Percentiles rank a stretch among this genome's conserved stretches.
Conservation (phyloP, 2,797 vertebrate genomes). For the Varecia variegata region DNA sequence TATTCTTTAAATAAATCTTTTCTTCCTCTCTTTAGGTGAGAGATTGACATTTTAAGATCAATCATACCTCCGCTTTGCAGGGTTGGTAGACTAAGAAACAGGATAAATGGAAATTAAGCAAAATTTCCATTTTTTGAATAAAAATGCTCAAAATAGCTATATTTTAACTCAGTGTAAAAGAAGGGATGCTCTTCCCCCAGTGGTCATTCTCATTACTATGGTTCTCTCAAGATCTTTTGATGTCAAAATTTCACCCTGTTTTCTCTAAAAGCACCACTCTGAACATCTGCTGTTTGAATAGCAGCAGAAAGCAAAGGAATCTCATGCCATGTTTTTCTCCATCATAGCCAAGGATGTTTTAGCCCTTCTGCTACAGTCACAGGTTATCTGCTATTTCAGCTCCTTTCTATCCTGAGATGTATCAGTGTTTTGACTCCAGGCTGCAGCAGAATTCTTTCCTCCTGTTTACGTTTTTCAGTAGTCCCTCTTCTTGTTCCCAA, state of each 20-base stretch:
- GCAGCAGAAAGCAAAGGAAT: neutral
- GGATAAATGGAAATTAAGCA: constrained; percentile 75
- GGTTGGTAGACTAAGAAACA: constrained; percentile 67
- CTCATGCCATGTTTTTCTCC: neutral
- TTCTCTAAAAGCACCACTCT: constrained; percentile 25
- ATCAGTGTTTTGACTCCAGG: neutral
- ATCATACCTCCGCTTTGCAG: constrained; percentile 66
- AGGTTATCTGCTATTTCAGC: neutral
- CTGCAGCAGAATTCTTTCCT: neutral
- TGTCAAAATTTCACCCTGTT: constrained; percentile 44
- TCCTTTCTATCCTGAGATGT: neutral
- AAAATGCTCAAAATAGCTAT: constrained; percentile 63
- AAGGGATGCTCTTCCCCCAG: neutral
- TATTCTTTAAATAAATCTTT: constrained; percentile 79
- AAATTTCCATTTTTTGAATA: constrained; percentile 68
- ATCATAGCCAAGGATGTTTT: neutral
- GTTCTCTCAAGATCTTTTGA: constrained; percentile 21
- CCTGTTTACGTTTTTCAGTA: neutral
- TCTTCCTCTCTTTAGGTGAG: constrained; percentile 65
- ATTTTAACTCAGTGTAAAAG: constrained; percentile 34
- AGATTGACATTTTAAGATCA: constrained; percentile 79
- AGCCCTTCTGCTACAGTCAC: neutral
- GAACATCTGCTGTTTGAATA: constrained; percentile 23
- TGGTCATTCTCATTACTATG: constrained; percentile 44
- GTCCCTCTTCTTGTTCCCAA: neutral